Conservation (phyloP, 2,888 invertebrate genomes). For the Frankliniella intonsa region DNA sequence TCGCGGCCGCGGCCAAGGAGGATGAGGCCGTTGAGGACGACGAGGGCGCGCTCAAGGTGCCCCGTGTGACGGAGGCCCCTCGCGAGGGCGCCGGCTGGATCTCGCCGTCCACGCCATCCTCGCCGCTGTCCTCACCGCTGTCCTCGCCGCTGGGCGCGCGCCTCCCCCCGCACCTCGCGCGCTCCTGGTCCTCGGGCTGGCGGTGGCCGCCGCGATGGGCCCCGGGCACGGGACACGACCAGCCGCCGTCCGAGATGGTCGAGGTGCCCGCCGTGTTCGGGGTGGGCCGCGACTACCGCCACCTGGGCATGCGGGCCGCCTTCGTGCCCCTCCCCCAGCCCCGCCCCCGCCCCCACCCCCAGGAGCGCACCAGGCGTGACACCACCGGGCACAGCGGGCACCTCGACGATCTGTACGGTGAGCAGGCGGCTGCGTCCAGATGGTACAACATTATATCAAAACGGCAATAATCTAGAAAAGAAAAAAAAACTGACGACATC, state of each 20-base stretch:
- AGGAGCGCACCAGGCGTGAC: neutral
- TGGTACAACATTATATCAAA: neutral
- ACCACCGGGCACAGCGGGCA: neutral
- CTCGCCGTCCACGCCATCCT: neutral
- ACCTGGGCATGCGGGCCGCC: neutral
- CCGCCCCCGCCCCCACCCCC: neutral
- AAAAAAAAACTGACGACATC: neutral
- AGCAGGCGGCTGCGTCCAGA: neutral
- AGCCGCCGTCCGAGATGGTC: neutral
- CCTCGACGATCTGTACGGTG: neutral
- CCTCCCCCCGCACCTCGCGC: neutral
- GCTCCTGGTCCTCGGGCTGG: neutral
- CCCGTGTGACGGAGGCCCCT: neutral
- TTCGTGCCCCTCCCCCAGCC: neutral
- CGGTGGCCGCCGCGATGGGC: neutral
- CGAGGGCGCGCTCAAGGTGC: neutral
- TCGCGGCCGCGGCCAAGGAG: neutral
- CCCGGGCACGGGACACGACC: neutral
- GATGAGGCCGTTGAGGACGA: neutral
- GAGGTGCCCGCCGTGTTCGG: constrained; percentile 6
- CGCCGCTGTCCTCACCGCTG: neutral
- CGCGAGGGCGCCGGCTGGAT: neutral
- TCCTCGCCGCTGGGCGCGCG: neutral
- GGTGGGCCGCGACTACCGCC: constrained; percentile 3
- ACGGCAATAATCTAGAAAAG: neutral